Conservation (phyloP, 2,797 vertebrate genomes). For the Takifugu ocellatus region DNA sequence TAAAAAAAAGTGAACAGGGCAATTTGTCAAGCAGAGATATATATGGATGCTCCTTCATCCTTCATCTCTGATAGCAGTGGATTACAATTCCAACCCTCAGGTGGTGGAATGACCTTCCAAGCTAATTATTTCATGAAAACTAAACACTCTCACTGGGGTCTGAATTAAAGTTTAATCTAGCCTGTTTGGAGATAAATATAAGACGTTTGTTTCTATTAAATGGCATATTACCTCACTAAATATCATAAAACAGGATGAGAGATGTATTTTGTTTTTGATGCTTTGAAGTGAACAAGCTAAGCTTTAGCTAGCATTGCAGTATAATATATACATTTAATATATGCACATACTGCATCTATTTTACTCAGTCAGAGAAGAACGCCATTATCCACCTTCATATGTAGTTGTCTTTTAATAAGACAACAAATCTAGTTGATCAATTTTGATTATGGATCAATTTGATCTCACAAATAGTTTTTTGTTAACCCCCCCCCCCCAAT, state of each 20-base stretch:
- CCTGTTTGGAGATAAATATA: conserved; percentile 38
- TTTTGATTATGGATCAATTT: too few species aligned
- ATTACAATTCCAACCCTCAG: conserved; percentile 56
- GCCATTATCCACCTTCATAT: too few species aligned
- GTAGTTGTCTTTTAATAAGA: too few species aligned
- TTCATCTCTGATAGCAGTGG: conserved; percentile 36
- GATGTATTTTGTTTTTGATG: background rate
- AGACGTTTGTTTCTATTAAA: conserved; percentile 28
- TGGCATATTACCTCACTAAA: background rate
- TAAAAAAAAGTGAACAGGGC: conserved; percentile 38
- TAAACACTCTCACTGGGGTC: conserved; percentile 54
- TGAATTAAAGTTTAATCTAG: conserved; percentile 53
- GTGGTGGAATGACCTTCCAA: conserved; percentile 70
- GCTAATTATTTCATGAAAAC: conserved; percentile 68
- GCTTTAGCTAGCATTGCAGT: too few species aligned
- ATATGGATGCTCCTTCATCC: conserved; percentile 41
- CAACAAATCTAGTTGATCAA: too few species aligned
- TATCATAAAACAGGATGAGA: background rate
- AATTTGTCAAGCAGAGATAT: conserved; percentile 58
- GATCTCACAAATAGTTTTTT: too few species aligned
- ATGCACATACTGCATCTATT: too few species aligned
- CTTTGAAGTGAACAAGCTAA: background rate
- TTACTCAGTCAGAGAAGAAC: too few species aligned
- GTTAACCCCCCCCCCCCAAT: too few species aligned
- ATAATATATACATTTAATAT: too few species aligned